Conservation (phyloP, 2,113 vertebrate genomes). For the Megaptera novaeangliae region DNA sequence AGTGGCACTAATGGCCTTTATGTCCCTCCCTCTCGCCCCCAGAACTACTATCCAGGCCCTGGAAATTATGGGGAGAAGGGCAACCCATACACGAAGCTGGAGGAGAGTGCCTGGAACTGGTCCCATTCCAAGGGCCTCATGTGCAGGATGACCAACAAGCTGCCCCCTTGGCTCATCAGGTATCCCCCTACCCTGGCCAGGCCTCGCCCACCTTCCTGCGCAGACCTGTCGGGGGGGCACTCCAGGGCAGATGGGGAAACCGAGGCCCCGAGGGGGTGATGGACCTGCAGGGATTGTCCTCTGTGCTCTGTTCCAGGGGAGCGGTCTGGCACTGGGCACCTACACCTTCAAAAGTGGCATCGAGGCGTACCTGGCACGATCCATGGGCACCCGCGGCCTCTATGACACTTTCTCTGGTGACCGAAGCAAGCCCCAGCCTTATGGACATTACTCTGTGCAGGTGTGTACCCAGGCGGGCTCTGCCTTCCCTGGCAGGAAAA, state of each 20-base stretch:
- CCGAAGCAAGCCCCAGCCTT: conserved; percentile 57
- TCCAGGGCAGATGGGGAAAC: not conserved
- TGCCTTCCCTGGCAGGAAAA: rapidly evolving
- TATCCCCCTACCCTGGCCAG: not conserved
- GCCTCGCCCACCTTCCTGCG: not conserved
- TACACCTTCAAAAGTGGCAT: conserved; percentile 76
- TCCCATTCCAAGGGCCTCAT: conserved; percentile 63
- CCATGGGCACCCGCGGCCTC: conserved; percentile 42
- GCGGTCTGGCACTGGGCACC: conserved; percentile 77
- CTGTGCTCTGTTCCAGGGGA: conserved; percentile 69
- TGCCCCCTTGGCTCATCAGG: rapidly evolving
- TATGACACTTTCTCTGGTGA: conserved; percentile 71
- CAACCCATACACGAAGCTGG: conserved; percentile 72
- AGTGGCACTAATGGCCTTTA: not conserved
- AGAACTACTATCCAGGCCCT: conserved; percentile 81
- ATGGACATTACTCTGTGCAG: conserved; percentile 67
- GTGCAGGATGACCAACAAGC: conserved; percentile 58
- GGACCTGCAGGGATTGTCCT: not conserved
- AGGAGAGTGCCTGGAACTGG: conserved; percentile 68
- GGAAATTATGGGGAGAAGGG: conserved; percentile 79
- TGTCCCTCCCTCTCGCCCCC: rapidly evolving
- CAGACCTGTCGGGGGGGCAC: rapidly evolving
- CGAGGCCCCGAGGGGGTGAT: rapidly evolving
- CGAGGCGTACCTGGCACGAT: conserved; percentile 44
- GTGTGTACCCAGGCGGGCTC: conserved; percentile 43